Percentiles rank a stretch among this genome's conserved stretches.
These are phyloP conservation scores for Drosophila pandora DNA, from an alignment of 1,140 invertebrate species.

Conservation along the genomic window DNA sequence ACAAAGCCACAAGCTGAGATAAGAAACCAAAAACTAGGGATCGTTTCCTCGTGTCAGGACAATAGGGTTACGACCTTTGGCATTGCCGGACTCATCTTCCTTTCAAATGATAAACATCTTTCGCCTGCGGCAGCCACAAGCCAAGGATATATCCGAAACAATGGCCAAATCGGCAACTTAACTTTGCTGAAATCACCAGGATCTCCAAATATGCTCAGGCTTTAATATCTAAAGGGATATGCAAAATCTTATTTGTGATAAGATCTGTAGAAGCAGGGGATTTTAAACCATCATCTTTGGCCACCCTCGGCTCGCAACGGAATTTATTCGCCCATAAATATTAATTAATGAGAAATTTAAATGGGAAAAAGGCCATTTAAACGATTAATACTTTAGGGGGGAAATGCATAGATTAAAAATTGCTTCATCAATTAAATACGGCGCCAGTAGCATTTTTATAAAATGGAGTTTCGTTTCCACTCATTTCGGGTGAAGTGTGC, in stretches of 20 bases:
- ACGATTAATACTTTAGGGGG: constrained; percentile 40
- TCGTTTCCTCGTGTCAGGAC: constrained; percentile 47
- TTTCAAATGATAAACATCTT: constrained; percentile 63
- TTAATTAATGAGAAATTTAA: constrained; percentile 67
- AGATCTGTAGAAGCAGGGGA: constrained; percentile 37
- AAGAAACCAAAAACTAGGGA: constrained; percentile 56
- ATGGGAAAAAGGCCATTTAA: constrained; percentile 71
- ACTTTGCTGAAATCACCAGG: constrained; percentile 60
- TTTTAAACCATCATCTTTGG: constrained; percentile 22
- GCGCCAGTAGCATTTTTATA: constrained; percentile 59
- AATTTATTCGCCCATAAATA: constrained; percentile 66
- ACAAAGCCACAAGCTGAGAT: constrained; percentile 79
- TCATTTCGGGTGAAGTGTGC: constrained; percentile 53
- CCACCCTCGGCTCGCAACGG: constrained; percentile 24
- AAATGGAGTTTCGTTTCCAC: constrained; percentile 46
- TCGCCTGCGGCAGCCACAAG: constrained; percentile 70
- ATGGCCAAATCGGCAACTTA: constrained; percentile 60
- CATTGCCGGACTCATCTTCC: constrained; percentile 2
- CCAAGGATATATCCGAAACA: constrained; percentile 37
- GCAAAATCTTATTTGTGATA: constrained; percentile 73
- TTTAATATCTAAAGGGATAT: constrained; percentile 55
- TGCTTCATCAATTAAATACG: constrained; percentile 50
- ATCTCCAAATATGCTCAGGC: neutral
- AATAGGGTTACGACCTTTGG: constrained; percentile 35
- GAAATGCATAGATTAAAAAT: constrained; percentile 32